Conservation (phyloP, 2,888 invertebrate species). For the Rotaria macrura region DNA sequence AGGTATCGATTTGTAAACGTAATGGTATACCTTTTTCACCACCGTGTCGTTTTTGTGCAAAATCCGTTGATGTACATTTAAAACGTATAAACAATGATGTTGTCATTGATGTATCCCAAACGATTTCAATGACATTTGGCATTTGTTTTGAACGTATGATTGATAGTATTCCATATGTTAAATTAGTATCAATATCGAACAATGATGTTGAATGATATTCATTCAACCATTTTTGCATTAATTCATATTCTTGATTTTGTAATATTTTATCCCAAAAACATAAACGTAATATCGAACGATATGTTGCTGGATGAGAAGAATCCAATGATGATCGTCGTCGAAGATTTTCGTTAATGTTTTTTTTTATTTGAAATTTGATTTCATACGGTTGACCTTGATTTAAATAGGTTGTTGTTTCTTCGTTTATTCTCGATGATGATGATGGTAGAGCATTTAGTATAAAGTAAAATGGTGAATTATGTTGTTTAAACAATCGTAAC, state of each 20-base stretch:
- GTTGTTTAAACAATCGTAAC: background rate
- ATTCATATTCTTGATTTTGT: conserved; percentile 29
- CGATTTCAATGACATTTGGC: conserved; percentile 27
- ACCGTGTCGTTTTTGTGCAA: conserved; percentile 91
- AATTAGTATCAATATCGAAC: conserved; percentile 30
- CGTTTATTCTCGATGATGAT: conserved; percentile 85
- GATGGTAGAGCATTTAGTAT: conserved; percentile 91
- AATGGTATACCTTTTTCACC: conserved; percentile 96
- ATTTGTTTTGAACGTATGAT: conserved; percentile 2
- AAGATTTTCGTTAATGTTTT: too few species aligned
- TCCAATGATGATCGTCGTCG: background rate
- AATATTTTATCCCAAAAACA: conserved; percentile 32
- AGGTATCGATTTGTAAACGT: conserved; percentile 83
- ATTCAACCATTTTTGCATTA: conserved; percentile 30
- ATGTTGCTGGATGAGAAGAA: background rate
- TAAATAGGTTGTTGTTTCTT: conserved; percentile 84
- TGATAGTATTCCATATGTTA: conserved; percentile 25
- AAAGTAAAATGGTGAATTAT: conserved; percentile 63
- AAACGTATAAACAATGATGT: conserved; percentile 29
- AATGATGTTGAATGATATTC: conserved; percentile 28
- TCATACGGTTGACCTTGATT: conserved; percentile 62
- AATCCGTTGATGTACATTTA: conserved; percentile 92
- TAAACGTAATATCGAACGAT: conserved; percentile 27
- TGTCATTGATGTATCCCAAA: conserved; percentile 22
- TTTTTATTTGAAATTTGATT: conserved; percentile 24